Percentiles rank a stretch among this genome's conserved stretches.
These are phyloP conservation scores for Apogon talboti DNA, from an alignment of 2,797 vertebrate species.

Conservation along the genomic window DNA sequence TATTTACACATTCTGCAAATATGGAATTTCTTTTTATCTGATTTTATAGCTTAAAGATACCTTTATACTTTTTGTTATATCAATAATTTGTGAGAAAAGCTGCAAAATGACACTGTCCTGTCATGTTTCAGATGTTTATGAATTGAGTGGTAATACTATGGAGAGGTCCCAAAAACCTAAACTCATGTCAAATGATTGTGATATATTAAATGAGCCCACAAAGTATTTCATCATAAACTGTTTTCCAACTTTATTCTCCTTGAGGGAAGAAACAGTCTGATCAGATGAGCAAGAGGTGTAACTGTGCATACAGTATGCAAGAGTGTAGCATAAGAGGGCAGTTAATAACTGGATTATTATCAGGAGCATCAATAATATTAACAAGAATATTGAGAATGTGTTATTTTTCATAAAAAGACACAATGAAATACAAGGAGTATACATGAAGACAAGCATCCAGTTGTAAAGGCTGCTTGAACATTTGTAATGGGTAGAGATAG, in stretches of 20 bases:
- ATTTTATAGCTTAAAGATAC: no score
- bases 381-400: constrained; percentile 74
- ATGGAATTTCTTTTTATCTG: no score
- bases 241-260: constrained; percentile 81
- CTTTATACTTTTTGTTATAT: no score
- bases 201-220: constrained; percentile 9
- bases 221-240: constrained; percentile 56
- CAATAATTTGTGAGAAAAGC: no score
- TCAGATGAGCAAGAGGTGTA: constrained; percentile 77
- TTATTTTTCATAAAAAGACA: constrained; percentile 77
- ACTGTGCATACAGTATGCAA: constrained; percentile 78
- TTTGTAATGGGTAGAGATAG: constrained; percentile 56
- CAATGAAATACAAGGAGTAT: constrained; percentile 75
- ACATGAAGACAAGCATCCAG: constrained; percentile 62
- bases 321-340: constrained; percentile 76
- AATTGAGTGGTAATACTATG: no score
- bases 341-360: constrained; percentile 72
- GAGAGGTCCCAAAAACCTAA: no score
- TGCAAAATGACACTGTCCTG: no score
- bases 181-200: not conserved
- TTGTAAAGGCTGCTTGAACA: constrained; percentile 37
- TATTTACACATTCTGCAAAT: no score
- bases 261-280: constrained; percentile 80
- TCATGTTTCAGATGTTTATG: no score
- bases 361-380: constrained; percentile 74